Evolutionary conservation across 2,113 vertebrate genomes (phyloP), one percentile per base, ranked within the genome.

Genomic region (Taurulus bubalis): DNA sequence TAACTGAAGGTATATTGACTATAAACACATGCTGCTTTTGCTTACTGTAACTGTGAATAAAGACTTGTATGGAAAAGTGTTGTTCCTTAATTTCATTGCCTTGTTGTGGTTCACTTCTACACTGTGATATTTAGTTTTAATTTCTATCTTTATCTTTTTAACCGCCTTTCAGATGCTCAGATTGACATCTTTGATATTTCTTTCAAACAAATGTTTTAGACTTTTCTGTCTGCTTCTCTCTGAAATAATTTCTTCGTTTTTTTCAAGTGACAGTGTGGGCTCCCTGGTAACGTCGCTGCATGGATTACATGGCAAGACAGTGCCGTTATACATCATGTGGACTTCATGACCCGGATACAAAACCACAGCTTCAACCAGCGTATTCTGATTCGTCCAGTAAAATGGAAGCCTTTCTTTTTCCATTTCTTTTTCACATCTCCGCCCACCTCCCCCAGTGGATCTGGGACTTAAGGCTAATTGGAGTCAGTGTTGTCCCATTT

Each of bases 401-500:
- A 71, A 79, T 24, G 16, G 11, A 30, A 68, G 8, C 47, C 22
- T 62, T 75, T 49, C 22, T 28, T 56, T 82, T 49, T 8, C 47
- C 47, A 20, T 49, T 49, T 69, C 42, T 58, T 59, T 64, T 32
- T 20, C 26, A 45, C 8, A 8, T 68, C 82, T 71, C 78, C 82
- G 32, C 60, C 80, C 56, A 24, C 30, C 22, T 59, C 71, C 79
- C 55, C 30, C 55, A 30, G 22, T 72, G 74, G 80, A 81, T 78
- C 30, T 77, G 73, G 40, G 82, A 64, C 79, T 67, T 32, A 20
- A 36, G 70, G 75, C 86, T 91, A 89, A 90, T 87, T 85, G 87
- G 89, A 93, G 84, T 79, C 89, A 89, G 90, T 58, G 79, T 85
- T 70, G 89, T 85, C 82, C 78, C 81, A 58, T 85, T 63, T 55